Evolutionary conservation across 2,113 vertebrate genomes (phyloP).

Genomic region (Channa maculata): DNA sequence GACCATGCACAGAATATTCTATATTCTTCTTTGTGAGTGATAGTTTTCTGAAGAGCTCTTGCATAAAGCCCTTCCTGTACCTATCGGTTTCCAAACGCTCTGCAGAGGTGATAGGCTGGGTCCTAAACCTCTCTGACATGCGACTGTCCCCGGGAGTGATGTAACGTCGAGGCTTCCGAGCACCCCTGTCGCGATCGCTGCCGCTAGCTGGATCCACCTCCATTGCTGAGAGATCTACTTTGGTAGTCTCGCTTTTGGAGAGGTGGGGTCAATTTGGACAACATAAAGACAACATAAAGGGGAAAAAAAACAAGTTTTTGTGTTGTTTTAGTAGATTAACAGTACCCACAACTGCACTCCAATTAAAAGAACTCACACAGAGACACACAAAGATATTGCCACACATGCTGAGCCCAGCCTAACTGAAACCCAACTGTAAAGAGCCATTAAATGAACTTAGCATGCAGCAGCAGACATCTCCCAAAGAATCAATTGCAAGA

Average conservation of each 20-base stretch:
- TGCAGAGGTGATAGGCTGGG: conserved; percentile 97
- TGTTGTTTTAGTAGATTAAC: neutral
- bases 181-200: conserved; percentile 85
- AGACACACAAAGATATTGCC: neutral
- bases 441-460: conserved; percentile 18
- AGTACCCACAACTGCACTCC: conserved; percentile 11
- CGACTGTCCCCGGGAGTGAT: conserved; percentile 94
- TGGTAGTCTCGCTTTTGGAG: conserved; percentile 84
- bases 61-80: conserved; percentile 79
- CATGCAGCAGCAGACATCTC: conserved; percentile 54
- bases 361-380: conserved; percentile 12
- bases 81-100: conserved; percentile 96
- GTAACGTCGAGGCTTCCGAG: conserved; percentile 93
- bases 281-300: conserved; percentile 57
- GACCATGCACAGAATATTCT: neutral
- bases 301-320: neutral
- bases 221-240: conserved; percentile 64
- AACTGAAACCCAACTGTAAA: conserved; percentile 10
- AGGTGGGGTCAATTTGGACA: conserved; percentile 22
- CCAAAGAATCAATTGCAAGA: neutral
- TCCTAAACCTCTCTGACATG: conserved; percentile 96
- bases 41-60: neutral
- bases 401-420: conserved; percentile 32
- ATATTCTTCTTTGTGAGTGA: neutral
- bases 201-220: conserved; percentile 82